Evolutionary conservation across 92 coral and sea anemone species (phyloP).

Genomic region (Desmophyllum pertusum): DNA sequence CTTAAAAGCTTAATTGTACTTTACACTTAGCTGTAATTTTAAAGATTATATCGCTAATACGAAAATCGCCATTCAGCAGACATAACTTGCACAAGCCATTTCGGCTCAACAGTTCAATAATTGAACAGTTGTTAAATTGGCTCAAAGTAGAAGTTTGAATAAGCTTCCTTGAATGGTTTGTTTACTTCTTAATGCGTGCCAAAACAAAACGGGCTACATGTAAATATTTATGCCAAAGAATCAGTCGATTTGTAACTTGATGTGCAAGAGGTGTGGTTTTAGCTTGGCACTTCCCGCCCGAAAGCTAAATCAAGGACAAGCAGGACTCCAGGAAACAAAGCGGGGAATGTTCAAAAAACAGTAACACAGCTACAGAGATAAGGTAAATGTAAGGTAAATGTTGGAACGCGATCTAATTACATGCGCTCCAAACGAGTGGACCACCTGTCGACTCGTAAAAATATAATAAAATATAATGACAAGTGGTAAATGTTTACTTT

Average conservation of each 20-base stretch:
- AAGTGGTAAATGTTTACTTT: neutral
- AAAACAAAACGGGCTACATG: neutral
- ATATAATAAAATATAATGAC: neutral
- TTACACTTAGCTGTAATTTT: neutral
- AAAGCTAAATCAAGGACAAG: neutral
- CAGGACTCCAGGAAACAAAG: neutral
- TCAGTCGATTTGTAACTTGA: neutral
- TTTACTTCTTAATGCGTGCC: conserved; percentile 9
- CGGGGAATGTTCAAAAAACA: neutral
- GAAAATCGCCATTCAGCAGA: neutral
- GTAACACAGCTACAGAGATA: neutral
- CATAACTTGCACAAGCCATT: neutral
- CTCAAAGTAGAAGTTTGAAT: neutral
- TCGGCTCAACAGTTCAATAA: neutral
- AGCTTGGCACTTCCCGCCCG: neutral
- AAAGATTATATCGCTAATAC: neutral
- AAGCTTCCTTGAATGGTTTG: neutral
- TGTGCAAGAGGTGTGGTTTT: neutral
- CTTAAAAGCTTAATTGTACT: neutral
- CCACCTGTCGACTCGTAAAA: neutral
- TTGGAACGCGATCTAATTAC: neutral
- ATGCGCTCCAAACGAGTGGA: neutral
- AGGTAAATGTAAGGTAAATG: neutral
- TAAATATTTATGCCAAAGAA: conserved; percentile 7
- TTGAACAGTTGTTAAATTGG: neutral